Conservation (phyloP, 2,113 vertebrate species). For the Capreolus pygargus region DNA sequence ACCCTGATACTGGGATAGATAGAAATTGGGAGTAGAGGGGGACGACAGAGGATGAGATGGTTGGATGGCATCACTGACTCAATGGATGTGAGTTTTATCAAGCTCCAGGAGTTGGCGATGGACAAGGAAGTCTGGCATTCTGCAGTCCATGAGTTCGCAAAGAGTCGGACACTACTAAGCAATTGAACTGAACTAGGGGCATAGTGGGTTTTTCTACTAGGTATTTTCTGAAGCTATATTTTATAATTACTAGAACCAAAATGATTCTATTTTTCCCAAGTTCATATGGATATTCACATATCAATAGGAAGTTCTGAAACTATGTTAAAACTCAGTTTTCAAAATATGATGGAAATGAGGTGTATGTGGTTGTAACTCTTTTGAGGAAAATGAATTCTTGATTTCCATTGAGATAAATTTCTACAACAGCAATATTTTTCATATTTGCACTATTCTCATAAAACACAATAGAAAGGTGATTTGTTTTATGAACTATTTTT, state of each 20-base stretch:
- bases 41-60: not conserved
- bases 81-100: not conserved
- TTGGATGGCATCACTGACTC: not conserved
- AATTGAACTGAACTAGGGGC: not conserved
- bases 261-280: not conserved
- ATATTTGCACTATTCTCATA: not conserved
- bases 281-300: not conserved
- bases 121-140: not conserved
- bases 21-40: not conserved
- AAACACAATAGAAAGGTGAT: not conserved
- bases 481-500: not conserved
- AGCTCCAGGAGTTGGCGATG: not conserved
- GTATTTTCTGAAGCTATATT: conserved; percentile 17
- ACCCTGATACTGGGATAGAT: not conserved
- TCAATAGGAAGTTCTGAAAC: not conserved
- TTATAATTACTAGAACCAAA: not conserved
- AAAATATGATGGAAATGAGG: not conserved
- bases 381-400: not conserved
- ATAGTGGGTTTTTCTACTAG: not conserved
- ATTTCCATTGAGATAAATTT: not conserved
- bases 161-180: not conserved
- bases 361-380: accelerated
- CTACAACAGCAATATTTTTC: not conserved
- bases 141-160: not conserved
- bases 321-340: not conserved